Evolutionary conservation across 2,888 invertebrate genomes (phyloP).

Genomic region (Dolichomitus sp.): DNA sequence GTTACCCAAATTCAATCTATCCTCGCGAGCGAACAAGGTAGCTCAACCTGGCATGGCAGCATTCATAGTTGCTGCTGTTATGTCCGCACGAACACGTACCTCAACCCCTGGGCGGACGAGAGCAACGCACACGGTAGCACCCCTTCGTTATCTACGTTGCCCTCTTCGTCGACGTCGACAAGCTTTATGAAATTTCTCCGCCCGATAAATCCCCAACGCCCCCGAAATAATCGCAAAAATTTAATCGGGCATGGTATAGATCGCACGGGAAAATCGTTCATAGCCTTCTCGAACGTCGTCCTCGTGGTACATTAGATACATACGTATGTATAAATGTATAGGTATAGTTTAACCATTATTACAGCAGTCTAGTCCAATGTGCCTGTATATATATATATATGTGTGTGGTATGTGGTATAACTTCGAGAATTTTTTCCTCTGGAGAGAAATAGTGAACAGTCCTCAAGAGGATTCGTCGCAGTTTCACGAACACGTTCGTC

Average conservation of each 20-base stretch:
- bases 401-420: background rate
- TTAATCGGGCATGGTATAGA: slow-evolving; percentile 46
- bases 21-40: slow-evolving; percentile 12
- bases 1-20: slow-evolving; percentile 50
- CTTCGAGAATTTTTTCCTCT: slow-evolving; percentile 26
- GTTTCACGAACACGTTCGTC: slow-evolving; percentile 52
- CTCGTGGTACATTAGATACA: background rate
- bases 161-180: slow-evolving; percentile 15
- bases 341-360: slow-evolving; percentile 5
- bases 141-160: slow-evolving; percentile 15
- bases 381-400: background rate
- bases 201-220: slow-evolving; percentile 40
- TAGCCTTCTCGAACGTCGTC: slow-evolving; percentile 18
- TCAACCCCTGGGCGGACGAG: slow-evolving; percentile 21
- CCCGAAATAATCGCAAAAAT: slow-evolving; percentile 53
- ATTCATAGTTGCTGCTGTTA: background rate
- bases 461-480: slow-evolving; percentile 26
- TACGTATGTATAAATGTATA: background rate
- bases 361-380: background rate
- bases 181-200: slow-evolving; percentile 50
- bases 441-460: slow-evolving; percentile 10
- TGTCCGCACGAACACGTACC: slow-evolving; percentile 22
- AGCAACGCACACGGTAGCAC: too few relatives aligned
- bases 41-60: slow-evolving; percentile 19
- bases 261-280: slow-evolving; percentile 46